phyloP scores from a whole-genome alignment of 2,888 invertebrate species.

The Coremacera marginata region DNA sequence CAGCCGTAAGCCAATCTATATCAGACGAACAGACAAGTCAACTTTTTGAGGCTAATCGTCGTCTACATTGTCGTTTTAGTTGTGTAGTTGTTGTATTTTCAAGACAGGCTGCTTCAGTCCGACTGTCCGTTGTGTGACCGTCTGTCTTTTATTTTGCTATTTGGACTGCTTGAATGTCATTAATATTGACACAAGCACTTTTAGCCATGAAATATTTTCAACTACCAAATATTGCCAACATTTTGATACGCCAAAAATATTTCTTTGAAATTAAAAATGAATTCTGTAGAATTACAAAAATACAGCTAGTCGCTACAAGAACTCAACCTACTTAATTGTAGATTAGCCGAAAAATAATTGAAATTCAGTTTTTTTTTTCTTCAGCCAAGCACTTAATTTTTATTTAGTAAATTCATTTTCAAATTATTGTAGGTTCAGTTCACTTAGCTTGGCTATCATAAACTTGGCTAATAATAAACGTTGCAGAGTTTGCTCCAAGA shows the following conservation, averaged over 20 bases:
- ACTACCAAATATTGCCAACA: background rate
- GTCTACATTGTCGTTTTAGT: background rate
- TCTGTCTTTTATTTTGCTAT: background rate
- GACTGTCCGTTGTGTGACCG: background rate
- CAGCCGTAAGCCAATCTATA: conserved; percentile 19
- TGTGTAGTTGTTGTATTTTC: background rate
- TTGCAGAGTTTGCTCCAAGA: no score
- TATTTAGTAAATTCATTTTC: no score
- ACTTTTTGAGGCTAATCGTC: conserved; percentile 25
- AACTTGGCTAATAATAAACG: no score
- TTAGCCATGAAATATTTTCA: conserved; percentile 6
- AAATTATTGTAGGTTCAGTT: no score
- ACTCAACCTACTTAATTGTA: no score
- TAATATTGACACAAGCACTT: conserved; percentile 6
- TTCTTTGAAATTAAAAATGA: no score
- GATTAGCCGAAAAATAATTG: no score
- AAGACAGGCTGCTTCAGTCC: background rate
- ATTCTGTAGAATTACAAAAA: no score
- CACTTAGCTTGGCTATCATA: no score
- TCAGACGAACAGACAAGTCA: conserved; percentile 21
- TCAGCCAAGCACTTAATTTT: no score
- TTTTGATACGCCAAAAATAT: background rate
- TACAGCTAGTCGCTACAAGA: no score
- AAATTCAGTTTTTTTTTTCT: no score
- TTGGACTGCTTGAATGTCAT: conserved; percentile 26